These are phyloP conservation scores for Mugil cephalus DNA, from an alignment of 2,113 vertebrate genomes.

Conservation along the genomic window DNA sequence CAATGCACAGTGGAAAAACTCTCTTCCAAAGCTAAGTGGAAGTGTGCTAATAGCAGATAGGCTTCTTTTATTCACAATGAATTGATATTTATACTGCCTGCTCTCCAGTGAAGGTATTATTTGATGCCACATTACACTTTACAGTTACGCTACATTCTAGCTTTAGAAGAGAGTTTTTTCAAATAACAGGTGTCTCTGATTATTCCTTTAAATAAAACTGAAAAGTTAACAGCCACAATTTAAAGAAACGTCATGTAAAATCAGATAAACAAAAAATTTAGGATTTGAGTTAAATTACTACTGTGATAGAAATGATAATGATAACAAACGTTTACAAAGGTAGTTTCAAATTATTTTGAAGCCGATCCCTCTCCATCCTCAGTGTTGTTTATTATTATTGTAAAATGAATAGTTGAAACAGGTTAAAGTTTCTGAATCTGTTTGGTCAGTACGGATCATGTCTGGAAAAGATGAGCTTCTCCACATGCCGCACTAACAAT, in stretches of 20 bases:
- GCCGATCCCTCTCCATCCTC: not conserved
- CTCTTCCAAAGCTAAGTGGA: not conserved
- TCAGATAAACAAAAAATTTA: not conserved
- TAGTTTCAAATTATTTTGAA: not conserved
- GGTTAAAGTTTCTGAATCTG: not conserved
- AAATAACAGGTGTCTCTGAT: not conserved
- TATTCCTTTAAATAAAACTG: not conserved
- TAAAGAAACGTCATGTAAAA: not conserved
- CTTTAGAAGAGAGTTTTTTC: not conserved
- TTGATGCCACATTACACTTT: not conserved
- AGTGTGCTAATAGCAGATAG: not conserved
- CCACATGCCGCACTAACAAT: too few species aligned
- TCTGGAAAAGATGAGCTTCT: too few species aligned
- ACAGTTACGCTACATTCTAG: not conserved
- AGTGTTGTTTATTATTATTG: not conserved
- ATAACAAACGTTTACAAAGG: constrained; percentile 3
- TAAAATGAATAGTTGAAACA: too few species aligned
- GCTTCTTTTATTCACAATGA: not conserved
- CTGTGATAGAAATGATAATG: not conserved
- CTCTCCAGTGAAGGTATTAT: not conserved
- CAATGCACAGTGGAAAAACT: not conserved
- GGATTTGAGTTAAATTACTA: not conserved
- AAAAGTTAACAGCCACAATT: not conserved
- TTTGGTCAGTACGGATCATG: too few species aligned
- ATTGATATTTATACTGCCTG: not conserved